These are phyloP conservation scores for Heliocidaris erythrogramma DNA, from an alignment of 35 echinoderm and acorn worm genomes.

Conservation along the genomic window DNA sequence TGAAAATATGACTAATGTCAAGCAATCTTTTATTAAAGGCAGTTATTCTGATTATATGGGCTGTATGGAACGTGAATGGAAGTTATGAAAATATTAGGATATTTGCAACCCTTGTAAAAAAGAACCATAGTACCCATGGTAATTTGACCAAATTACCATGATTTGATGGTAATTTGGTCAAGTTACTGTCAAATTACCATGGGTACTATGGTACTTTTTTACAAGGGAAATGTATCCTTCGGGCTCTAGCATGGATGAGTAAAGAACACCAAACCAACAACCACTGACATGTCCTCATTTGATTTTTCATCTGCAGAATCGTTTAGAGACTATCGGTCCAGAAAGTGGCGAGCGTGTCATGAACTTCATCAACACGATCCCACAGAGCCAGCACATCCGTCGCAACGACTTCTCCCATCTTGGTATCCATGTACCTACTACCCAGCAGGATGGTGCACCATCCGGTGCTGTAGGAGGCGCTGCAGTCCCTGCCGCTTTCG, in stretches of 20 bases:
- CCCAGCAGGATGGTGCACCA: background rate
- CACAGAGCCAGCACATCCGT: slow-evolving; percentile 19
- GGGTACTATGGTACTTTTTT: too few relatives aligned
- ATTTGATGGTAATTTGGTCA: too few relatives aligned
- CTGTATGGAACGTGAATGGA: too few relatives aligned
- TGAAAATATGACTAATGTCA: background rate
- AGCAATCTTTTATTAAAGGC: background rate
- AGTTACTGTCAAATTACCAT: too few relatives aligned
- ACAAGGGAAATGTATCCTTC: too few relatives aligned
- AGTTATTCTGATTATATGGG: background rate
- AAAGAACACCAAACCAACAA: too few relatives aligned
- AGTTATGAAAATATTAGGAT: too few relatives aligned
- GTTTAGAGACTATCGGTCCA: background rate
- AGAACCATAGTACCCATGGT: too few relatives aligned
- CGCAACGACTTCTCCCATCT: slow-evolving; percentile 93
- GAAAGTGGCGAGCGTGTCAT: slow-evolving; percentile 49
- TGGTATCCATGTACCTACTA: slow-evolving; percentile 58
- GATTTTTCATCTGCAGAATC: slow-evolving; percentile 53
- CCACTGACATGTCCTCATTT: too few relatives aligned
- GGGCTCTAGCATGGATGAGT: too few relatives aligned
- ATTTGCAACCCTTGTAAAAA: too few relatives aligned
- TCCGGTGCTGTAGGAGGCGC: slow-evolving; percentile 39
- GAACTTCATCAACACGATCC: slow-evolving; percentile 66
- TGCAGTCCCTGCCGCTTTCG: slow-evolving; percentile 12
- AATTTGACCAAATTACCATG: too few relatives aligned